These are phyloP conservation scores for Hypanus sabinus DNA, from an alignment of 2,113 vertebrate genomes.

Conservation along the genomic window DNA sequence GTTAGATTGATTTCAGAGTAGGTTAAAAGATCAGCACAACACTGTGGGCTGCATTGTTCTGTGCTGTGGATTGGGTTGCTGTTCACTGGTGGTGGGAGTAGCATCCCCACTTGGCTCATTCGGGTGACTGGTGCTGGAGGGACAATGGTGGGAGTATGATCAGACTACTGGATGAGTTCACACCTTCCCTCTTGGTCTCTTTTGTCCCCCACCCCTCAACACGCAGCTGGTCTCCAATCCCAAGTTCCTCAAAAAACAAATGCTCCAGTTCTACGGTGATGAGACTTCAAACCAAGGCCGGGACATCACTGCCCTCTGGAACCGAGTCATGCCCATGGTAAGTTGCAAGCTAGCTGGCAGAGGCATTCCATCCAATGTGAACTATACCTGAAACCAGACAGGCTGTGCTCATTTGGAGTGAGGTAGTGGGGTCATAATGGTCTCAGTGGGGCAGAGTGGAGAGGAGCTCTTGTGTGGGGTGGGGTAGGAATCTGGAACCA, in stretches of 20 bases:
- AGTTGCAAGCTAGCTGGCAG: neutral
- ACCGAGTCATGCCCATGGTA: constrained; percentile 63
- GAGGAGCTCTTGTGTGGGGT: too few relatives aligned
- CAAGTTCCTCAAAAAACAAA: constrained; percentile 62
- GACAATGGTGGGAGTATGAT: neutral
- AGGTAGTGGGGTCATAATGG: too few relatives aligned
- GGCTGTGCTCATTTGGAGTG: neutral
- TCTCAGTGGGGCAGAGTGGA: too few relatives aligned
- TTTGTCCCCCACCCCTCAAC: neutral
- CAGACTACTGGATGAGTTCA: too few relatives aligned
- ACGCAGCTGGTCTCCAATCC: constrained; percentile 61
- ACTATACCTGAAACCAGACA: neutral
- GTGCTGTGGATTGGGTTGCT: too few relatives aligned
- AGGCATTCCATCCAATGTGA: accelerated
- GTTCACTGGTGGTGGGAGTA: neutral
- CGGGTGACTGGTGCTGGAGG: neutral
- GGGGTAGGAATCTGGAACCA: too few relatives aligned
- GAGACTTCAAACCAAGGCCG: constrained; percentile 41
- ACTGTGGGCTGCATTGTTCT: too few relatives aligned
- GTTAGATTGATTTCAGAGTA: too few relatives aligned
- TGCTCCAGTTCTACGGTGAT: constrained; percentile 55
- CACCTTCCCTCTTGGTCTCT: too few relatives aligned
- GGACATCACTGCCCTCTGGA: constrained; percentile 61
- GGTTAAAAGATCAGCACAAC: too few relatives aligned
- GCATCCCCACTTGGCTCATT: neutral